Conservation (phyloP, 2,888 invertebrate genomes). For the Tholera decimalis region DNA sequence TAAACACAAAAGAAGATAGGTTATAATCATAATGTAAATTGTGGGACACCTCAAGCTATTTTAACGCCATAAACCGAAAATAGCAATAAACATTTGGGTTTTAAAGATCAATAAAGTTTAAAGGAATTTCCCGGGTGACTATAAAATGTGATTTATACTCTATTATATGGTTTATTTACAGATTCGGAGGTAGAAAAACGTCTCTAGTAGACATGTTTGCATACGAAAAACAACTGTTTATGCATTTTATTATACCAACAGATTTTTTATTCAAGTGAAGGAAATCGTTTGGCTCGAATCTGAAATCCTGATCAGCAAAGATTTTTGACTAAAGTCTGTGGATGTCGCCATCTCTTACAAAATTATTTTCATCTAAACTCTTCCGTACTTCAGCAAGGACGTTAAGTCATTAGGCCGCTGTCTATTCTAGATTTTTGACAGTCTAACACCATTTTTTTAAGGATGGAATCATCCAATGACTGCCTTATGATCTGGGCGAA, state of each 20-base stretch:
- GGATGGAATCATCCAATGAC: no score
- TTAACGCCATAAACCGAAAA: constrained; percentile 35
- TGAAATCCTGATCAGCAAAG: no score
- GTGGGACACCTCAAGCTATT: constrained; percentile 35
- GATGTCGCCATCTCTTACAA: no score
- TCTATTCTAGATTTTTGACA: no score
- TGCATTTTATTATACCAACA: constrained; percentile 6
- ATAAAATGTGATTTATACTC: constrained; percentile 56
- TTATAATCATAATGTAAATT: constrained; percentile 7
- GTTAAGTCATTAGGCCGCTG: no score
- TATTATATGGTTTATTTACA: constrained; percentile 45
- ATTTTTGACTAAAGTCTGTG: no score
- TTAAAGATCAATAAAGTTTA: constrained; percentile 48
- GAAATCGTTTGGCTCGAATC: not conserved
- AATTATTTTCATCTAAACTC: no score
- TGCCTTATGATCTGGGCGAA: no score
- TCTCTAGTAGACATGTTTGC: constrained; percentile 32
- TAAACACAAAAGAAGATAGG: constrained; percentile 1
- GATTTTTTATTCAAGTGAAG: not conserved
- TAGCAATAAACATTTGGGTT: constrained; percentile 48
- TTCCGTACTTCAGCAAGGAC: no score
- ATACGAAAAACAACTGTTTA: constrained; percentile 15
- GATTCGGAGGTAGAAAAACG: constrained; percentile 17
- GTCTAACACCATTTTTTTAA: no score
- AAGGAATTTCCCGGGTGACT: constrained; percentile 42